Evolutionary conservation across 2,797 vertebrate species (phyloP).

Genomic region (Sebastes reedi): DNA sequence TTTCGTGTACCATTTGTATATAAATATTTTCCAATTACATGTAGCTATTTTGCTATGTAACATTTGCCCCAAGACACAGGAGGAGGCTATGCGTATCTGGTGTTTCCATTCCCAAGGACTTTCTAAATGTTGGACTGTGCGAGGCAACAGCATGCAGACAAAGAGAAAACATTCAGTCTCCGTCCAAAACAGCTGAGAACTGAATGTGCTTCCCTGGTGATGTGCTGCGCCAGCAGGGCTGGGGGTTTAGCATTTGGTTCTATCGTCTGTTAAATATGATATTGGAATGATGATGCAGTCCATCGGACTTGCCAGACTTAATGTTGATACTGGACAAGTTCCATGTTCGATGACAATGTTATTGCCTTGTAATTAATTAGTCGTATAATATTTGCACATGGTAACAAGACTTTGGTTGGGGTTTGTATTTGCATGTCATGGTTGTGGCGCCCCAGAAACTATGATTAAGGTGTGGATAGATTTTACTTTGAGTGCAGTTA

Average conservation of each 20-base stretch:
- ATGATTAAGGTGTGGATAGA: neutral
- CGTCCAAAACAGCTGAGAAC: slow-evolving; percentile 13
- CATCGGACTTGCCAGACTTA: neutral
- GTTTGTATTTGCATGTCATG: neutral
- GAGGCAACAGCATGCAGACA: slow-evolving; percentile 18
- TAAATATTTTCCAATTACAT: neutral
- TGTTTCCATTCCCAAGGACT: neutral
- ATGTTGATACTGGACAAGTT: neutral
- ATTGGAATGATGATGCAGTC: neutral
- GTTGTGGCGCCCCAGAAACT: neutral
- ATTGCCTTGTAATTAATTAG: neutral
- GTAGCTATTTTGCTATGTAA: neutral
- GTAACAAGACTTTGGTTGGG: too few relatives aligned
- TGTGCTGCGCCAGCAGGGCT: neutral
- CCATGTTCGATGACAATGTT: neutral
- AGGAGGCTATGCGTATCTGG: neutral
- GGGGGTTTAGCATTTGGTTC: slow-evolving; percentile 13
- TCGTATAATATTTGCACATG: neutral
- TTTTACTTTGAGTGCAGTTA: neutral
- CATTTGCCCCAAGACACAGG: neutral
- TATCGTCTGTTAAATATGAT: slow-evolving; percentile 1
- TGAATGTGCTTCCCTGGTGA: neutral
- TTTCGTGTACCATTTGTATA: neutral
- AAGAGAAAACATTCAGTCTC: slow-evolving; percentile 3
- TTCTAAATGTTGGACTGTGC: neutral